Base-by-base conservation (phyloP, 2,797 vertebrate species). In the Intellagama lesueurii region DNA sequence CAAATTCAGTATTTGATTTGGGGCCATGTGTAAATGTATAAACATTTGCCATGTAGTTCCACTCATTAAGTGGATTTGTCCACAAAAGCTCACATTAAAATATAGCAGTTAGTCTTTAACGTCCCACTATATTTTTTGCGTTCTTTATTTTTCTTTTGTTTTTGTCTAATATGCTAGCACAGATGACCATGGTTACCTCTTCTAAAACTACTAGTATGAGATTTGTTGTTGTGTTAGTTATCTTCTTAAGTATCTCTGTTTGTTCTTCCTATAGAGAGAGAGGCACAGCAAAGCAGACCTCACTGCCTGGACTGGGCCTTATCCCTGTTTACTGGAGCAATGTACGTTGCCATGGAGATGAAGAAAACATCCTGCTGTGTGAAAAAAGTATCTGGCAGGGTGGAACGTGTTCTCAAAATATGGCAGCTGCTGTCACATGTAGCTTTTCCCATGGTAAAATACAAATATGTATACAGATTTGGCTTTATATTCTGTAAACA, bases 331-430 rank as follows among this genome's bases (percentile, higher is more conserved):
- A 98, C 87, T 99, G 98, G 98, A 97, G 91, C 87, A 95, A 97
- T 8, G 97, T 98, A 80, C 97, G 88, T 89, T 99, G 99, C 96
- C 96, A 88, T 81, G 98, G 98, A 90, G 97, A 98, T 66, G 98
- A 99, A 96, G 96, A 97, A 92, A 98, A 97, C 91, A 96, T 98
- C 93, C 94, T 98, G 86, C 96, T 98, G 83, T 99, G 98, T 95
- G 96, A 97, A 73, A 98, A 96, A 95, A 97, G 96, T 85, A 93
- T 94, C 89, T 98, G 98, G 98, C 97, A 97, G 82, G 98, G 97
- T 89, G 97, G 95, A 88, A 95, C 92, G 16, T 98, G 98, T 94
- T 94, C 96, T 89, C 93, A 96, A 91, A 96, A 97, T 83, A 95
- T 95, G 93, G 98, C 96, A 90, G 98, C 98, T 94, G 98, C 98